Percentiles rank a stretch among this genome's conserved stretches.
These are phyloP conservation scores for Colius striatus DNA, from an alignment of 2,113 vertebrate genomes.

Conservation along the genomic window DNA sequence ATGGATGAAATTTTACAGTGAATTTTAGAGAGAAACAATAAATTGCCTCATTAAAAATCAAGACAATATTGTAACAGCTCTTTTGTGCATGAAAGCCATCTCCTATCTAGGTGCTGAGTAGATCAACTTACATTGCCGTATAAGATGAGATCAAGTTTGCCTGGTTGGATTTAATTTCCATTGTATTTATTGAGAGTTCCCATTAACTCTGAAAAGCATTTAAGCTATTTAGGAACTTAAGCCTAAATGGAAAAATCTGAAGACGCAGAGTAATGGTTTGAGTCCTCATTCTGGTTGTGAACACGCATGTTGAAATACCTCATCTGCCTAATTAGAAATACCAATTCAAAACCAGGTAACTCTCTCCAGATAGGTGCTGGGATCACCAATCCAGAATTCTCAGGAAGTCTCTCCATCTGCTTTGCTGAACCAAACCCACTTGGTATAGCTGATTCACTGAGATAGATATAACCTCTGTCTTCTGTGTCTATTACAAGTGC, in stretches of 20 bases:
- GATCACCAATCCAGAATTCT: background rate
- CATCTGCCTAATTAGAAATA: background rate
- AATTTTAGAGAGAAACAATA: slow-evolving; percentile 5
- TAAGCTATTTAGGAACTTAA: background rate
- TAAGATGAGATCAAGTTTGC: slow-evolving; percentile 6
- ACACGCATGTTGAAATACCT: background rate
- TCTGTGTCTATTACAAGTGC: background rate
- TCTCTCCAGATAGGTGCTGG: background rate
- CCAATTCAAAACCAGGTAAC: background rate
- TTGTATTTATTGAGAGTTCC: background rate
- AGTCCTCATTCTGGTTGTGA: background rate
- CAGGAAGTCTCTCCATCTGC: background rate
- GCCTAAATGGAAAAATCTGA: background rate
- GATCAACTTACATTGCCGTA: background rate
- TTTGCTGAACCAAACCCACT: background rate
- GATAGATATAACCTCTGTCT: background rate
- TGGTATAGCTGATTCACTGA: background rate
- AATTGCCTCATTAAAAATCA: background rate
- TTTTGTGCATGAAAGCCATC: background rate
- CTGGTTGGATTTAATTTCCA: background rate
- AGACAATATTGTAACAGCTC: background rate
- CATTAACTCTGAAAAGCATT: background rate
- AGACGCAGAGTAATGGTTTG: background rate
- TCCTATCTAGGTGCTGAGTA: background rate
- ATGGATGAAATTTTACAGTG: background rate